Evolutionary conservation across 1,140 invertebrate species (phyloP).

Genomic region (Lamellibrachia luymesi): DNA sequence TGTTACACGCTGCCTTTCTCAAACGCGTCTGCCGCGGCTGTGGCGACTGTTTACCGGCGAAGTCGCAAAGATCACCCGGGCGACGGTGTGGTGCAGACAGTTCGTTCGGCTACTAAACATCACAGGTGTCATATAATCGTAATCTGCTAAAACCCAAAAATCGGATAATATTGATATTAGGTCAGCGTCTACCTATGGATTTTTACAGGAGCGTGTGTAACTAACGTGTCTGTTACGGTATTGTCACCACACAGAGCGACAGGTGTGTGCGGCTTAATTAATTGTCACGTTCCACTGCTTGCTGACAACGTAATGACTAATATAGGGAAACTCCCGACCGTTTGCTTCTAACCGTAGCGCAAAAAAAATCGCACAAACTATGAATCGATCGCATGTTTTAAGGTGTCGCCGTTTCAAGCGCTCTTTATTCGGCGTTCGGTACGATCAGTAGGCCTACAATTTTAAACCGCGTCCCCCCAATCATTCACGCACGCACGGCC

Average conservation of each 20-base stretch:
- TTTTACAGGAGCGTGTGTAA: neutral
- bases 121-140: neutral
- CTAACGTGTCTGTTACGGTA: neutral
- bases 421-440: neutral
- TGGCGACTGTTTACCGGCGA: neutral
- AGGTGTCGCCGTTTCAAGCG: neutral
- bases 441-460: neutral
- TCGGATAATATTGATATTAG: no score
- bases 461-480: neutral
- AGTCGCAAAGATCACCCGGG: neutral
- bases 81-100: neutral
- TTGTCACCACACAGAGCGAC: neutral
- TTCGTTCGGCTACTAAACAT: neutral
- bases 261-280: neutral
- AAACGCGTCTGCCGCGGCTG: neutral
- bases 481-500: neutral
- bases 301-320: neutral
- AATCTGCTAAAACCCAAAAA: no score
- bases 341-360: neutral
- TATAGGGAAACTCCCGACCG: no score
- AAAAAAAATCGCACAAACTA: neutral
- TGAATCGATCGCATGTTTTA: neutral
- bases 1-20: neutral
- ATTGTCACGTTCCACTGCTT: neutral
- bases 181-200: no score